A percentile compares a stretch with the other conserved stretches of the same genome.
Evolutionary conservation across 2,888 invertebrate species (phyloP).

Genomic region (Caradrina clavipalpis): DNA sequence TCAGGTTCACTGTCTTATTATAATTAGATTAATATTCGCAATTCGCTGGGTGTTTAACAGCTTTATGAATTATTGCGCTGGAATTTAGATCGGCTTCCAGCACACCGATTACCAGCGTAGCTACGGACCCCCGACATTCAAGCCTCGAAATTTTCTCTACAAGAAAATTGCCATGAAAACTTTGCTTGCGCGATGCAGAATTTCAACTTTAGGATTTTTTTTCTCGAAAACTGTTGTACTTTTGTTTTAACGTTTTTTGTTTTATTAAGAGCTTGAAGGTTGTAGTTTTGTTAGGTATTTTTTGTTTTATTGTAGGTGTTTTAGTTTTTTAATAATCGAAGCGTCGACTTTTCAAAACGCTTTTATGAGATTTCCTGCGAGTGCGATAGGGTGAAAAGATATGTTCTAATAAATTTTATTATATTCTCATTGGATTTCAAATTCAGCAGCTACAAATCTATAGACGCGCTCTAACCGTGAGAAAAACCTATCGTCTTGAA

Average conservation of each 20-base stretch:
- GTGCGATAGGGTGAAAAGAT: background rate
- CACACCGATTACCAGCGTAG: slow-evolving; percentile 32
- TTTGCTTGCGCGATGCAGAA: slow-evolving; percentile 34
- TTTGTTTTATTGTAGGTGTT: background rate
- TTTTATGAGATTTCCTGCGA: slow-evolving; percentile 2
- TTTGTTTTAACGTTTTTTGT: background rate
- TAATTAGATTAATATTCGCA: background rate
- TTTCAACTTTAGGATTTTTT: slow-evolving; percentile 15
- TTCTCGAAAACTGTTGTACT: background rate
- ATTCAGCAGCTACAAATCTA: too few relatives aligned
- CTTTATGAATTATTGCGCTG: slow-evolving; percentile 5
- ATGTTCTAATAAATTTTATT: slow-evolving; percentile 15
- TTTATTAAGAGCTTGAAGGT: background rate
- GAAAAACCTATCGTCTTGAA: too few relatives aligned
- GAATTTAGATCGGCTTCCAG: slow-evolving; percentile 36
- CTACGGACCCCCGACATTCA: slow-evolving; percentile 41
- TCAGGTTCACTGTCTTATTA: background rate
- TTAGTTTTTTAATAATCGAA: slow-evolving; percentile 1
- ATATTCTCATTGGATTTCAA: too few relatives aligned
- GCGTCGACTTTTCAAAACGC: background rate
- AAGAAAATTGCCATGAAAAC: background rate
- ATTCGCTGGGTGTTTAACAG: slow-evolving; percentile 15
- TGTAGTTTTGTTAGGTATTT: background rate
- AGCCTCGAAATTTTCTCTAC: accelerated
- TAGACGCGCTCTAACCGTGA: too few relatives aligned